A percentile compares a stretch with the other conserved stretches of the same genome.
phyloP scores from a whole-genome alignment of 2,797 vertebrate species.

The Tenualosa thibaudeaui region DNA sequence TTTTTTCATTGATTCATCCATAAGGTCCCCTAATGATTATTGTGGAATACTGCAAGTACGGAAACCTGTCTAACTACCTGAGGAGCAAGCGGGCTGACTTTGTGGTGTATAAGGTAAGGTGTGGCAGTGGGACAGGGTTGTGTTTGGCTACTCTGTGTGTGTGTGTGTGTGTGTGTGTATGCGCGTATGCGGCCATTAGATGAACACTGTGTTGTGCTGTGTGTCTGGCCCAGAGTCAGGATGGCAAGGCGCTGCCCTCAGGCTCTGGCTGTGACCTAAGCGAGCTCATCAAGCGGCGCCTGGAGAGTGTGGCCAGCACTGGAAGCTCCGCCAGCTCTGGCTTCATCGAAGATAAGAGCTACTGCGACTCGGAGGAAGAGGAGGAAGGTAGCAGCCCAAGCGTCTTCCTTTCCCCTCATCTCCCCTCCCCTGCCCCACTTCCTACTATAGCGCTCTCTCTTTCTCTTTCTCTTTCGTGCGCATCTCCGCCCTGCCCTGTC shows the following conservation, averaged over 20 bases:
- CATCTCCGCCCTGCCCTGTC: slow-evolving; percentile 44
- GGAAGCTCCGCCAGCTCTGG: slow-evolving; percentile 94
- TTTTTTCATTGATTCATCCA: neutral
- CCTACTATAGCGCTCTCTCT: slow-evolving; percentile 33
- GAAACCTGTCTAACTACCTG: slow-evolving; percentile 90
- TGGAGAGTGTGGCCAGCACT: slow-evolving; percentile 93
- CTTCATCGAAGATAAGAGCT: slow-evolving; percentile 96
- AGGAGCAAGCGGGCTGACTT: slow-evolving; percentile 88
- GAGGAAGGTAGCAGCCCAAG: slow-evolving; percentile 86
- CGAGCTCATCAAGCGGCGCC: slow-evolving; percentile 86
- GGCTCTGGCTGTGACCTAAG: slow-evolving; percentile 83
- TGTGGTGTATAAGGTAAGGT: slow-evolving; percentile 84
- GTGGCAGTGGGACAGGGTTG: neutral
- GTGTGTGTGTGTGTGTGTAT: neutral
- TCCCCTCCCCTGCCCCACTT: slow-evolving; percentile 44
- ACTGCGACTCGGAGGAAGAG: slow-evolving; percentile 93
- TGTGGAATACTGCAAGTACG: slow-evolving; percentile 95
- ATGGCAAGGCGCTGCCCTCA: slow-evolving; percentile 76
- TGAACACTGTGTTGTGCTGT: neutral
- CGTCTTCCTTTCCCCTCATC: slow-evolving; percentile 62
- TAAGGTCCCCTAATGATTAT: slow-evolving; percentile 92
- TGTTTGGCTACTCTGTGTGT: neutral
- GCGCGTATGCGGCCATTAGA: neutral
- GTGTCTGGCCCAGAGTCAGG: slow-evolving; percentile 75
- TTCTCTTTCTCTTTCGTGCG: slow-evolving; percentile 17